These are phyloP conservation scores for Caenorhabditis panamensis DNA, from an alignment of 2,888 invertebrate genomes.

Conservation along the genomic window DNA sequence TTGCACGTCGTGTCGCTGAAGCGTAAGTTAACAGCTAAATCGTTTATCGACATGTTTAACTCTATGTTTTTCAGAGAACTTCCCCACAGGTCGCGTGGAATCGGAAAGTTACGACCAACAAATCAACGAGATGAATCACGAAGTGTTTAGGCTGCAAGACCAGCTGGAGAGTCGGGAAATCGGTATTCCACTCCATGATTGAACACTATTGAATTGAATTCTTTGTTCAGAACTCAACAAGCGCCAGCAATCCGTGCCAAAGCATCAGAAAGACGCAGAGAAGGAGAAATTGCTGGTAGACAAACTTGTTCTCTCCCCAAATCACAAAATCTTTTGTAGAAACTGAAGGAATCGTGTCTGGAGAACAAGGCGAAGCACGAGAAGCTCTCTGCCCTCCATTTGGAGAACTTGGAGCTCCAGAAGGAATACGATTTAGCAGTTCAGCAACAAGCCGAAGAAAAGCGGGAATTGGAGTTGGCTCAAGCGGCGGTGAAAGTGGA, in stretches of 20 bases:
- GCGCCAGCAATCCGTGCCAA: background rate
- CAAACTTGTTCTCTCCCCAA: background rate
- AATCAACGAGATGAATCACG: background rate
- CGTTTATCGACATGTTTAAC: no score
- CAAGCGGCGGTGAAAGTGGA: background rate
- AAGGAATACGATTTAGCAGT: background rate
- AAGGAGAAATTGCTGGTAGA: background rate
- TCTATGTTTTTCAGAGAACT: conserved; percentile 19
- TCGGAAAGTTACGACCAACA: background rate
- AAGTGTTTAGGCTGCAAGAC: conserved; percentile 9
- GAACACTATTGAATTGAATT: no score
- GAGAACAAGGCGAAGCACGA: conserved; percentile 30
- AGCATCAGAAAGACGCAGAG: background rate
- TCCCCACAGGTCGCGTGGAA: background rate
- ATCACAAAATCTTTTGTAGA: conserved; percentile 7
- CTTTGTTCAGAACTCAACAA: background rate
- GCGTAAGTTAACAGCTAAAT: background rate
- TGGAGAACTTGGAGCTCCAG: background rate
- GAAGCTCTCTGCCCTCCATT: background rate
- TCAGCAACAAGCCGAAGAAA: background rate
- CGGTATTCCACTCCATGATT: no score
- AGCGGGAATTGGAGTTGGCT: background rate
- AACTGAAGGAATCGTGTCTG: conserved; percentile 3
- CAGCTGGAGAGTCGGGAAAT: conserved; percentile 3
- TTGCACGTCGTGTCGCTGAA: conserved; percentile 20